phyloP scores from a whole-genome alignment of 2,797 vertebrate genomes.

The Ciconia nigra region DNA sequence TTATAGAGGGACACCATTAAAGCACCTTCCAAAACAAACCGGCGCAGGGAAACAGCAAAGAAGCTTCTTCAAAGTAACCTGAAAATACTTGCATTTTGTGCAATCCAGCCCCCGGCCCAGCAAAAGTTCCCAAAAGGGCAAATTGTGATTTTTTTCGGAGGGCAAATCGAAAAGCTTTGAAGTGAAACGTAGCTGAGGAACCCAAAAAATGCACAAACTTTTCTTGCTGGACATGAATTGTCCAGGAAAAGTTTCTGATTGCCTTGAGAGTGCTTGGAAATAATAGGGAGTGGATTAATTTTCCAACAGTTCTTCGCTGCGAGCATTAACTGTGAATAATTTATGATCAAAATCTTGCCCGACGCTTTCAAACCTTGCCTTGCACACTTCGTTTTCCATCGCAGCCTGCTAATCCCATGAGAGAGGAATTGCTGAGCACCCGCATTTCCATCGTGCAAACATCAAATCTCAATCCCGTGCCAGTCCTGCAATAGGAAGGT shows the following conservation, averaged over 20 bases:
- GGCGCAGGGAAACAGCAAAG: slow-evolving; percentile 36
- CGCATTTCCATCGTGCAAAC: neutral
- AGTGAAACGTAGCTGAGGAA: neutral
- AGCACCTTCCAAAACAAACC: slow-evolving; percentile 53
- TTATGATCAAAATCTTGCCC: neutral
- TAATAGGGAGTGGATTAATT: neutral
- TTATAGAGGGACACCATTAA: slow-evolving; percentile 36
- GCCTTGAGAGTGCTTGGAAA: neutral
- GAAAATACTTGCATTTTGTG: neutral
- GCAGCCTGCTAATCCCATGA: neutral
- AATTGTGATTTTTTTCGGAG: neutral
- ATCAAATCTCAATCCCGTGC: neutral
- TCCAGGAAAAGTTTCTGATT: neutral
- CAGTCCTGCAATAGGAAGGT: neutral
- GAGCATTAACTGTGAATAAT: neutral
- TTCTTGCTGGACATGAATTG: neutral
- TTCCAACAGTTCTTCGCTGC: neutral
- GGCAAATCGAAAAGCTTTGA: slow-evolving; percentile 36
- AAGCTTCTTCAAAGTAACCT: slow-evolving; percentile 37
- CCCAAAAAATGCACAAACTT: neutral
- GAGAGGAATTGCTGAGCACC: neutral
- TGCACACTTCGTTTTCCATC: neutral
- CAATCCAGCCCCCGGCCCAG: neutral
- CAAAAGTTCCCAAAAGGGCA: slow-evolving; percentile 15
- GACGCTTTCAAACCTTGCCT: neutral